Conservation (phyloP, 2,113 vertebrate species). For the Petrocephalus microphthalmus region DNA sequence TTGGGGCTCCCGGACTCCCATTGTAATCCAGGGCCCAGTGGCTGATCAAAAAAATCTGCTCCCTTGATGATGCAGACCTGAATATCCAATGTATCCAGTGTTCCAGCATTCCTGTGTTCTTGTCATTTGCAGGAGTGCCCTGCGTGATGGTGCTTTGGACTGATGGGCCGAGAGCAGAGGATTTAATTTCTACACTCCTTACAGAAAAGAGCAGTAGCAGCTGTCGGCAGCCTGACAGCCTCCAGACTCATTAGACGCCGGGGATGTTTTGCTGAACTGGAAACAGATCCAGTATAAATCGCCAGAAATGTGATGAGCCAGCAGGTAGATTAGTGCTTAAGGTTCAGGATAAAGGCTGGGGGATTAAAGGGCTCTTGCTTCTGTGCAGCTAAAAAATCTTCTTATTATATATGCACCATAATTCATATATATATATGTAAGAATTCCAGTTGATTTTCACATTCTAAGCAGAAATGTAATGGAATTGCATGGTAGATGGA, state of each 20-base stretch:
- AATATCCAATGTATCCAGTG: neutral
- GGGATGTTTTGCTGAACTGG: neutral
- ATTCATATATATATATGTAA: neutral
- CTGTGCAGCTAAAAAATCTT: neutral
- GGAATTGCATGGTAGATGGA: neutral
- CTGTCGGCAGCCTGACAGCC: neutral
- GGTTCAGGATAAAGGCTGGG: neutral
- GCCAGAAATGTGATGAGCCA: neutral
- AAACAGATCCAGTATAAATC: neutral
- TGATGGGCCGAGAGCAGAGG: neutral
- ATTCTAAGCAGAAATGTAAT: neutral
- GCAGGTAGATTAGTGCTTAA: neutral
- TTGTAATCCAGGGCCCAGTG: neutral
- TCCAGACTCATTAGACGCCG: neutral
- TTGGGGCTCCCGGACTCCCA: neutral
- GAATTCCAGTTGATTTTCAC: neutral
- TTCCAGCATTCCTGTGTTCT: neutral
- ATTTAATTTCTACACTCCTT: neutral
- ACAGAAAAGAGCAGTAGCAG: neutral
- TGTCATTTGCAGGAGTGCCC: neutral
- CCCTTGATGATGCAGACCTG: neutral
- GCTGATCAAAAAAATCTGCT: neutral
- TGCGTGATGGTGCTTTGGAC: neutral
- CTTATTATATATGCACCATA: neutral
- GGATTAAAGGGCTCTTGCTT: neutral